A percentile compares a stretch with the other conserved stretches of the same genome.
These are phyloP conservation scores for Notolabrus celidotus DNA, from an alignment of 2,797 vertebrate genomes.

Conservation along the genomic window DNA sequence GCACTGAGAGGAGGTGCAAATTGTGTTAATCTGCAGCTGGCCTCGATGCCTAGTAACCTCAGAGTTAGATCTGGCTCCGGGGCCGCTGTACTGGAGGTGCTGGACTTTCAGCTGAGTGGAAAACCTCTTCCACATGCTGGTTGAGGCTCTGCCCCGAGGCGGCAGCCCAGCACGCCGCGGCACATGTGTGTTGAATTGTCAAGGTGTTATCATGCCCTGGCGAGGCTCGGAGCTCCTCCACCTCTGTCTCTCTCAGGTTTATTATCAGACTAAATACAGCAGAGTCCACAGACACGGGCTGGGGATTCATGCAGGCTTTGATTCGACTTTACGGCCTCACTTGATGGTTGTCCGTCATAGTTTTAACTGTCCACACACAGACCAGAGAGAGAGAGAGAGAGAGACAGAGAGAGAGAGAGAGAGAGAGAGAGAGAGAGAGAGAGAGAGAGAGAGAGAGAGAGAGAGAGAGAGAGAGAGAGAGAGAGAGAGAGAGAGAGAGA, in stretches of 20 bases:
- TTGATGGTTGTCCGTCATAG: slow-evolving; percentile 37
- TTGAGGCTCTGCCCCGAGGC: slow-evolving; percentile 71
- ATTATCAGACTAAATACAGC: slow-evolving; percentile 75
- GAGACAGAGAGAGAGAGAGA: no score
- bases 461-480: no score
- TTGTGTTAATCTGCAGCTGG: slow-evolving; percentile 84
- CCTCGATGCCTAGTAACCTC: slow-evolving; percentile 68
- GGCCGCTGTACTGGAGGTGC: slow-evolving; percentile 56
- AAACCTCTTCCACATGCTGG: slow-evolving; percentile 84
- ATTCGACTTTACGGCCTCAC: slow-evolving; percentile 2
- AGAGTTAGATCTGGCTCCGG: slow-evolving; percentile 61
- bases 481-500: background rate
- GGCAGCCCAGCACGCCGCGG: slow-evolving; percentile 60
- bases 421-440: no score
- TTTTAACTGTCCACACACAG: background rate
- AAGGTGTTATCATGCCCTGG: slow-evolving; percentile 79
- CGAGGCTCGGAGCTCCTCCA: slow-evolving; percentile 56
- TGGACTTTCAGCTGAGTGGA: slow-evolving; percentile 77
- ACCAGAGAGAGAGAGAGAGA: background rate
- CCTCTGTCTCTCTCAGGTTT: slow-evolving; percentile 71
- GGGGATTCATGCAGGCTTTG: slow-evolving; percentile 15
- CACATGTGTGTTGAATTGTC: slow-evolving; percentile 86
- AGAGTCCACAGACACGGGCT: slow-evolving; percentile 27
- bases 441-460: rapidly evolving
- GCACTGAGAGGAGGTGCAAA: slow-evolving; percentile 79